Evolutionary conservation across 2,888 invertebrate genomes (phyloP).

Genomic region (Cyclophora albipunctata): DNA sequence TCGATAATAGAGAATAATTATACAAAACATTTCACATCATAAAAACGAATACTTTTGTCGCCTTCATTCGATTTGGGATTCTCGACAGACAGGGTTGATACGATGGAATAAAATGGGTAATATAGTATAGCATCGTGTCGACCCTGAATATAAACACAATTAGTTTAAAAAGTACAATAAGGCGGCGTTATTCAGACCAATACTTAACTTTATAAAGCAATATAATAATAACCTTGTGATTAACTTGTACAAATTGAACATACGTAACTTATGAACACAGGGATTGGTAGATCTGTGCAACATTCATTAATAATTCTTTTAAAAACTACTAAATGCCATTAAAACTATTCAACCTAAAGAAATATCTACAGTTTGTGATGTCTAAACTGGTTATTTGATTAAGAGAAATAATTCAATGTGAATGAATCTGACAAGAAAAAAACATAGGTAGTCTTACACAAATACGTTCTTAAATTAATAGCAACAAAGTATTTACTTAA

Average conservation of each 20-base stretch:
- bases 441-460: not conserved
- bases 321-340: constrained; percentile 48
- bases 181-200: too few species aligned
- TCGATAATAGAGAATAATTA: not conserved
- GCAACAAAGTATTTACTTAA: not conserved
- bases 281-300: constrained; percentile 51
- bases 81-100: too few species aligned
- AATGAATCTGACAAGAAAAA: constrained; percentile 2
- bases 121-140: too few species aligned
- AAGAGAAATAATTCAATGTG: too few species aligned
- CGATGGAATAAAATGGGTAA: too few species aligned
- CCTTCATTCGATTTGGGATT: too few species aligned
- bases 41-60: not conserved
- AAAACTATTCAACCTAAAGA: constrained; percentile 13
- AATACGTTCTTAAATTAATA: not conserved
- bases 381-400: not conserved
- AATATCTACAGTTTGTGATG: not conserved
- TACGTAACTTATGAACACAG: constrained; percentile 44
- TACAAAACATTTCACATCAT: constrained; percentile 1
- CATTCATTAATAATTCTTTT: constrained; percentile 14
- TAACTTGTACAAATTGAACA: not conserved
- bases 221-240: not conserved
- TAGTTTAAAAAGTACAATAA: too few species aligned
- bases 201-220: too few species aligned
- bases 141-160: too few species aligned